Evolutionary conservation across 2,888 invertebrate genomes (phyloP).

Genomic region (Sceliomorpha sp.): DNA sequence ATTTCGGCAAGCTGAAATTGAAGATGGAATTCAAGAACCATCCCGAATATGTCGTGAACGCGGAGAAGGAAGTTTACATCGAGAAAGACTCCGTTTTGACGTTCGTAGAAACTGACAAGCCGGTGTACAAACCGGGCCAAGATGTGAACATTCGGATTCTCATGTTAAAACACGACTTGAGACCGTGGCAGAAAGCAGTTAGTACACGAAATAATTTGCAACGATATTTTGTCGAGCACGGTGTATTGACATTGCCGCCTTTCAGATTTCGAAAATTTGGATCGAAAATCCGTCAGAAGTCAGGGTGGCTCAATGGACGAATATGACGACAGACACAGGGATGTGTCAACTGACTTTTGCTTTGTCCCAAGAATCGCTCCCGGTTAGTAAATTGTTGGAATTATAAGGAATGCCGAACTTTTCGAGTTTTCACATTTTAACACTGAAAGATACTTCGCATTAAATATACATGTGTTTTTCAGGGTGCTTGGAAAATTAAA

Average conservation of each 20-base stretch:
- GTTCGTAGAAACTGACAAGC: conserved; percentile 83
- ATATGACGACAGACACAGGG: conserved; percentile 83
- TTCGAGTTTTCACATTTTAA: no score
- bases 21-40: conserved; percentile 75
- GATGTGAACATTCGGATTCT: conserved; percentile 82
- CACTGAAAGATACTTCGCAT: no score
- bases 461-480: conserved; percentile 30
- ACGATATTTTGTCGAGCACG: no score
- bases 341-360: conserved; percentile 83
- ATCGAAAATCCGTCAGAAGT: conserved; percentile 85
- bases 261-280: conserved; percentile 85
- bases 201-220: conserved; percentile 62
- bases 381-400: conserved; percentile 59
- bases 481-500: conserved; percentile 83
- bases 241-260: no score
- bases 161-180: conserved; percentile 82
- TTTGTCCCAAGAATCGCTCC: conserved; percentile 77
- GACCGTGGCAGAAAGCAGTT: conserved; percentile 82
- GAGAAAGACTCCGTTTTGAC: conserved; percentile 82
- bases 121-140: conserved; percentile 84
- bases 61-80: conserved; percentile 79
- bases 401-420: neutral
- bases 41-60: conserved; percentile 77
- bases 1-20: conserved; percentile 65
- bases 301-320: conserved; percentile 85